These are phyloP conservation scores for Microtus pennsylvanicus DNA, from an alignment of 2,113 vertebrate species.

Conservation along the genomic window DNA sequence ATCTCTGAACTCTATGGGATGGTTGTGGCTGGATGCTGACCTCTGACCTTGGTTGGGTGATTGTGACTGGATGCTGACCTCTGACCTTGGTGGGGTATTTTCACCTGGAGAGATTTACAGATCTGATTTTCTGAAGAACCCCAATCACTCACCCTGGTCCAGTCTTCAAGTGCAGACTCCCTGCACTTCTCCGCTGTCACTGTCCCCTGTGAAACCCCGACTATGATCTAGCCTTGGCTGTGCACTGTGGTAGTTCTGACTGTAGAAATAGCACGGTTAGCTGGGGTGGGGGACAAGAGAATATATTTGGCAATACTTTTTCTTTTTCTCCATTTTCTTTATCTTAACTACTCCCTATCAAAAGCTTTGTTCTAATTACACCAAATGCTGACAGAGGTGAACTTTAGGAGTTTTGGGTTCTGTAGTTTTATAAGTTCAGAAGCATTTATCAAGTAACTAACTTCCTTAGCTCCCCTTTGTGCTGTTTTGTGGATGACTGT, in stretches of 20 bases:
- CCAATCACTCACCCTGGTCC: too few relatives aligned
- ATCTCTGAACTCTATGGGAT: too few relatives aligned
- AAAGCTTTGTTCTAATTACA: slow-evolving; percentile 41
- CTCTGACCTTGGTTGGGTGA: not conserved
- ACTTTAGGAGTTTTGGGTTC: not conserved
- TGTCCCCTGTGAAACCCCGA: not conserved
- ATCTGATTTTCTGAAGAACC: not conserved
- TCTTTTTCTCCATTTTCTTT: not conserved
- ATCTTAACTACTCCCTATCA: not conserved
- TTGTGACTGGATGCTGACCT: too few relatives aligned
- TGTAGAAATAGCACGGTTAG: not conserved
- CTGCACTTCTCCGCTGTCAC: not conserved
- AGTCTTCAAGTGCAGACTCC: not conserved
- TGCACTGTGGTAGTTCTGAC: not conserved
- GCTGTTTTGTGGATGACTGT: not conserved
- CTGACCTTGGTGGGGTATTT: not conserved
- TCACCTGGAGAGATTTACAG: not conserved
- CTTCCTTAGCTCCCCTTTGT: slow-evolving; percentile 10
- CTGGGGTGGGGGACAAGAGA: not conserved
- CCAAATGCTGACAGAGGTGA: slow-evolving; percentile 7
- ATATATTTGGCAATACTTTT: not conserved
- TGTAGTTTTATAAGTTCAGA: slow-evolving; percentile 12
- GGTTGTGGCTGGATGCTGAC: too few relatives aligned
- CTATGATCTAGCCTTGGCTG: not conserved
- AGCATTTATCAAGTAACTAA: slow-evolving; percentile 27